Evolutionary conservation across 1,140 invertebrate species (phyloP), one percentile per base, ranked within the genome.

Genomic region (Maniola jurtina): DNA sequence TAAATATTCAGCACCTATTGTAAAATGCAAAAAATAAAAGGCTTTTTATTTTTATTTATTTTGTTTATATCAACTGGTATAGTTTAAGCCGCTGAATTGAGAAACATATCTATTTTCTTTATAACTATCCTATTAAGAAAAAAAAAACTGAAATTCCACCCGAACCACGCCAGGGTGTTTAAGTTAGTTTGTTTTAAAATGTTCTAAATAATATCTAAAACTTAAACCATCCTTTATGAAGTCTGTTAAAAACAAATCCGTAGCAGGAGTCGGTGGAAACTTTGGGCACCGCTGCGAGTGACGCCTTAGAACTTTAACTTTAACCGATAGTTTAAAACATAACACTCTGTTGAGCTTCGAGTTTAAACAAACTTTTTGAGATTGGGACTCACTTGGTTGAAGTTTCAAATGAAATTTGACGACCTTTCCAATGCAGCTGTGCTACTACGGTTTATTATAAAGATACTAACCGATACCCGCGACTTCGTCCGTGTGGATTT

Each of bases 231-330:
- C 42, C 42, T 45, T 45, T n/a, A 45, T 11, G 7, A 45, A 45
- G 42, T 13, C 13, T 13, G 42, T 45, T 45, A 45, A 45, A 38
- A 45, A 45, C 42, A 45, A 45, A 45, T 45, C 42, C 9, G 10
- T 11, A 45, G 5, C 42, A n/a, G 42, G 42, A 45, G 42, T 45
- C 42, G 10, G 42, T 25, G 42, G 9, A 45, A 45, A 45, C 42
- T 45, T 45, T 11, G 42, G 42, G 10, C 38, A 6, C 13, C 42
- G 42, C 5, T 45, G 42, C 42, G 13, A 45, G 42, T 45, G 42
- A 45, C 42, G 42, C 42, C 42, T 45, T 45, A 45, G 9, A 45
- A 45, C 42, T 45, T 45, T 45, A 45, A 45, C 42, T 45, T 45
- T 5, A n/a, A n/a, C 42, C 42, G 13, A 45, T 45, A 45, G 42